These are phyloP conservation scores for Mamestra configurata DNA, from an alignment of 1,140 invertebrate genomes.

Conservation along the genomic window DNA sequence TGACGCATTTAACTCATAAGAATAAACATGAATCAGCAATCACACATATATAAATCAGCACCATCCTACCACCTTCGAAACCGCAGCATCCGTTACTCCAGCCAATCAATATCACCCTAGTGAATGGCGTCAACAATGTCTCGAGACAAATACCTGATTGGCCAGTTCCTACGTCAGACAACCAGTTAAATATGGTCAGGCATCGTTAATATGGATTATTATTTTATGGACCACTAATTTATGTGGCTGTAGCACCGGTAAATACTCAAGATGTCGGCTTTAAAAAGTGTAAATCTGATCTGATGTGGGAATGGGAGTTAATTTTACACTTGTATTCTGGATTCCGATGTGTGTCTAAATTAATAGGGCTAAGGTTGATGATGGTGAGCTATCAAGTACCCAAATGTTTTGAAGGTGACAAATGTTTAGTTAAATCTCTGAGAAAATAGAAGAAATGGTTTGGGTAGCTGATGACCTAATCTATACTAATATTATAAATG, in stretches of 20 bases:
- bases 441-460: too few relatives aligned
- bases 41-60: conserved; percentile 8
- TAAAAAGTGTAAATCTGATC: conserved; percentile 10
- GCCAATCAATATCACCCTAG: conserved; percentile 22
- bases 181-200: conserved; percentile 28
- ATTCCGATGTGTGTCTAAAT: conserved; percentile 7
- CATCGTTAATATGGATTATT: conserved; percentile 35
- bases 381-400: too few relatives aligned
- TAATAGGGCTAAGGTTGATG: not conserved
- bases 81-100: conserved; percentile 2
- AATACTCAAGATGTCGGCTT: conserved; percentile 29
- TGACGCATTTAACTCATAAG: conserved; percentile 19
- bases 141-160: conserved; percentile 25
- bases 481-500: too few relatives aligned
- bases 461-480: too few relatives aligned
- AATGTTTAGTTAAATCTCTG: too few relatives aligned
- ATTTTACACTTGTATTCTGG: conserved; percentile 10
- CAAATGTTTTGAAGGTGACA: too few relatives aligned
- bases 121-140: conserved; percentile 24
- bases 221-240: conserved; percentile 36
- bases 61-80: not conserved
- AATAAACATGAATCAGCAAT: not conserved
- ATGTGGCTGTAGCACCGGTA: conserved; percentile 12
- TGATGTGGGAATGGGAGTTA: conserved; percentile 10
- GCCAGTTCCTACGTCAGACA: conserved; percentile 11